Conservation (phyloP, 2,797 vertebrate genomes). For the Poliocrania exsul region DNA sequence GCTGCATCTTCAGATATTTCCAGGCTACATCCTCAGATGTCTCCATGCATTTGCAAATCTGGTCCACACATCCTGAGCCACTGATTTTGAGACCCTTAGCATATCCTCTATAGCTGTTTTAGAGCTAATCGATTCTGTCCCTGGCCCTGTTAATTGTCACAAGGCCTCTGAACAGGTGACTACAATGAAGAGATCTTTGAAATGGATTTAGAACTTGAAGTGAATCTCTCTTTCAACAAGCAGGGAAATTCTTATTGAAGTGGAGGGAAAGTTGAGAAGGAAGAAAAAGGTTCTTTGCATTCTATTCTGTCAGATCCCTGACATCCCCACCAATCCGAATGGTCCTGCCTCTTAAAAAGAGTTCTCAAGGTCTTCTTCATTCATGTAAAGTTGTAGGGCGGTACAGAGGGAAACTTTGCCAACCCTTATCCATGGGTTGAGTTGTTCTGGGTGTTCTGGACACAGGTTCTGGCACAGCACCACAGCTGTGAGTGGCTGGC, state of each 20-base stretch:
- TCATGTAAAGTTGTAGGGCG: background rate
- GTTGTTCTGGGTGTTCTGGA: background rate
- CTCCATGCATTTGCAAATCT: background rate
- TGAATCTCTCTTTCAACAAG: background rate
- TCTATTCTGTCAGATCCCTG: background rate
- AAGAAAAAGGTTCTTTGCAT: background rate
- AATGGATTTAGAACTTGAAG: background rate
- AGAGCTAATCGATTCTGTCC: background rate
- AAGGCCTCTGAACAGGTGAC: background rate
- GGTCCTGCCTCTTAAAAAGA: background rate
- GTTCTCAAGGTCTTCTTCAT: background rate
- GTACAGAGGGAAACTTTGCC: background rate
- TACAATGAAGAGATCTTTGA: background rate
- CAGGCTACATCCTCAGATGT: background rate
- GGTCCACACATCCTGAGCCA: background rate
- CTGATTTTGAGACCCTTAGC: background rate
- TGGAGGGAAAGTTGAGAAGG: background rate
- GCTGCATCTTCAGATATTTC: background rate
- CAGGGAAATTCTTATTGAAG: background rate
- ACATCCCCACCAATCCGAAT: background rate
- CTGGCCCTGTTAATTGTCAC: accelerated
- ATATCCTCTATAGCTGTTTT: background rate
- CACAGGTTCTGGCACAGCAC: background rate
- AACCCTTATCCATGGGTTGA: accelerated
- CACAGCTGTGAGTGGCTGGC: background rate